Evolutionary conservation across 1,140 invertebrate species (phyloP).

Genomic region (Bactericera cockerelli): DNA sequence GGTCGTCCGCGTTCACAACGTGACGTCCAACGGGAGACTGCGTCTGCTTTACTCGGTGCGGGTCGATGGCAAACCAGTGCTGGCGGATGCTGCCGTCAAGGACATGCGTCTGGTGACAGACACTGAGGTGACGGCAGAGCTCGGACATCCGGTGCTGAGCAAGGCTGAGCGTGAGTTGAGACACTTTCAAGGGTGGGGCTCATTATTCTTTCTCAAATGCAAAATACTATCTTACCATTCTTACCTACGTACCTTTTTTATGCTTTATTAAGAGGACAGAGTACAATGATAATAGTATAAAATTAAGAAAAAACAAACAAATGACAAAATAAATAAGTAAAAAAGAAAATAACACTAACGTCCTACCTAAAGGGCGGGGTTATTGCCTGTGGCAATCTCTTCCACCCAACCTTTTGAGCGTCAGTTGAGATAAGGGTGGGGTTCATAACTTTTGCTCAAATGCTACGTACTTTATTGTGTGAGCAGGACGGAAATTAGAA

Average conservation of each 20-base stretch:
- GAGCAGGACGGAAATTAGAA: no score
- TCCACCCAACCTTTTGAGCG: no score
- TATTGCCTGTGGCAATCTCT: no score
- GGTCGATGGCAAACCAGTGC: conserved; percentile 54
- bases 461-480: no score
- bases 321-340: no score
- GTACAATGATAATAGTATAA: no score
- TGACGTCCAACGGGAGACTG: conserved; percentile 18
- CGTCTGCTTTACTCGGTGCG: conserved; percentile 60
- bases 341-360: no score
- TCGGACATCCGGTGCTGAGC: conserved; percentile 57
- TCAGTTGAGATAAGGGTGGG: neutral
- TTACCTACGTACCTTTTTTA: neutral
- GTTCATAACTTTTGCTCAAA: no score
- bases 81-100: conserved; percentile 54
- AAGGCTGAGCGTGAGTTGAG: conserved; percentile 60
- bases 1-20: conserved; percentile 19
- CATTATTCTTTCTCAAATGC: neutral
- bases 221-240: neutral
- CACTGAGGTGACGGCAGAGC: conserved; percentile 50
- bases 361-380: no score
- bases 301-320: no score
- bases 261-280: no score
- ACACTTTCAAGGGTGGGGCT: neutral
- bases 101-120: conserved; percentile 61